Conservation (phyloP, 1,140 invertebrate species). For the Drosophila pallidifrons region DNA sequence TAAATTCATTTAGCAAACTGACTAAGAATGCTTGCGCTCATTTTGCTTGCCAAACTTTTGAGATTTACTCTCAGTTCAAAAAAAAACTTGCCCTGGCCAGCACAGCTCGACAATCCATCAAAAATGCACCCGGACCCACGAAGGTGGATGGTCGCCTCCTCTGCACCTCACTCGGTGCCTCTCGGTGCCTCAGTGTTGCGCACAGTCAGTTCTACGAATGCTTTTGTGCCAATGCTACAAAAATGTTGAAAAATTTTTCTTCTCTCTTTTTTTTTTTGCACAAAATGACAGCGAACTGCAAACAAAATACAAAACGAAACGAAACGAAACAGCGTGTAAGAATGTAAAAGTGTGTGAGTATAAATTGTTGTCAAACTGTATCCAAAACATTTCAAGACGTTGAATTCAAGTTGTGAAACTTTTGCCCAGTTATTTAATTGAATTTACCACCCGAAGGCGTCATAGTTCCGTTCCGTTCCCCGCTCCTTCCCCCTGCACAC, state of each 20-base stretch:
- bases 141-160: not conserved
- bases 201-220: slow-evolving; percentile 33
- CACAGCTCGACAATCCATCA: slow-evolving; percentile 48
- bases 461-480: slow-evolving; percentile 2
- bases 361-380: slow-evolving; percentile 81
- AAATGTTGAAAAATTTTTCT: slow-evolving; percentile 43
- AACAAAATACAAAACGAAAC: not conserved
- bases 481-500: not conserved
- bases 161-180: slow-evolving; percentile 9
- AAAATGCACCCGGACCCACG: slow-evolving; percentile 31
- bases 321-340: slow-evolving; percentile 8
- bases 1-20: slow-evolving; percentile 66
- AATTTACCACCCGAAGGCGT: slow-evolving; percentile 75
- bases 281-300: slow-evolving; percentile 25
- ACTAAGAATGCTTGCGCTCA: slow-evolving; percentile 56
- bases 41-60: slow-evolving; percentile 51
- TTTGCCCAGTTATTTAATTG: slow-evolving; percentile 79
- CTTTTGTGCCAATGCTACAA: slow-evolving; percentile 47
- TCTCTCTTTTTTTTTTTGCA: not conserved
- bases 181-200: not conserved
- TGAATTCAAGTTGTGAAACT: slow-evolving; percentile 64
- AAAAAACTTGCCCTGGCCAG: not conserved
- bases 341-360: slow-evolving; percentile 35
- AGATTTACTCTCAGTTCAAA: slow-evolving; percentile 48
- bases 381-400: slow-evolving; percentile 73